phyloP scores from a whole-genome alignment of 2,888 invertebrate genomes.

The Acrobasis consociella region DNA sequence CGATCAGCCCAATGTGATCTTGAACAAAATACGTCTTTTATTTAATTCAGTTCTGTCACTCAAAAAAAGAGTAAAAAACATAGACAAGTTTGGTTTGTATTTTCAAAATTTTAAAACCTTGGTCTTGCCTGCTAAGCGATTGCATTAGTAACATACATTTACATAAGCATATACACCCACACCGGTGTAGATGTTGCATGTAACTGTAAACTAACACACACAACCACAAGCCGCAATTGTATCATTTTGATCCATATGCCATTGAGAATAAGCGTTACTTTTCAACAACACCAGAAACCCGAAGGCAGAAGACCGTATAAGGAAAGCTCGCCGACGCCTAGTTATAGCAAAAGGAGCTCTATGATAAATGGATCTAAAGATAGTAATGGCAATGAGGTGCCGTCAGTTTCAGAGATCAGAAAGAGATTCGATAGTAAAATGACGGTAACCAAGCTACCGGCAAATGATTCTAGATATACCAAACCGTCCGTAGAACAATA shows the following conservation, averaged over 20 bases:
- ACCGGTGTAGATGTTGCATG: slow-evolving; percentile 32
- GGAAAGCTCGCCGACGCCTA: slow-evolving; percentile 62
- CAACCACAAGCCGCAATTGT: slow-evolving; percentile 63
- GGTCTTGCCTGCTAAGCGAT: slow-evolving; percentile 23
- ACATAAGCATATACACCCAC: slow-evolving; percentile 17
- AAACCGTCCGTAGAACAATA: slow-evolving; percentile 67
- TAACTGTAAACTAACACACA: slow-evolving; percentile 73
- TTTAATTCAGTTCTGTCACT: too few relatives aligned
- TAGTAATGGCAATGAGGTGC: slow-evolving; percentile 82
- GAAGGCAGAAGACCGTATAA: slow-evolving; percentile 71
- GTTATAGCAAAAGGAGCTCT: slow-evolving; percentile 66
- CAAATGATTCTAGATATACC: slow-evolving; percentile 64
- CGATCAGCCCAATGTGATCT: too few relatives aligned
- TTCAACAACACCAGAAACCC: slow-evolving; percentile 66
- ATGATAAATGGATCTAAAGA: slow-evolving; percentile 77
- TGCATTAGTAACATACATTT: slow-evolving; percentile 26
- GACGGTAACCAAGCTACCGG: slow-evolving; percentile 74
- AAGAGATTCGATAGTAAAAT: slow-evolving; percentile 81
- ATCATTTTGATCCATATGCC: slow-evolving; percentile 43
- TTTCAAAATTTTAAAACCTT: background rate
- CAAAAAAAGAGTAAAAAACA: too few relatives aligned
- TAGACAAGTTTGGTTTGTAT: background rate
- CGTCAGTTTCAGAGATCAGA: slow-evolving; percentile 83
- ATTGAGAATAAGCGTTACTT: slow-evolving; percentile 59
- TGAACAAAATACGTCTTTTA: too few relatives aligned